Percentiles rank a stretch among this genome's conserved stretches.
These are phyloP conservation scores for Thomomys bottae DNA, from an alignment of 2,113 vertebrate genomes.

Conservation along the genomic window DNA sequence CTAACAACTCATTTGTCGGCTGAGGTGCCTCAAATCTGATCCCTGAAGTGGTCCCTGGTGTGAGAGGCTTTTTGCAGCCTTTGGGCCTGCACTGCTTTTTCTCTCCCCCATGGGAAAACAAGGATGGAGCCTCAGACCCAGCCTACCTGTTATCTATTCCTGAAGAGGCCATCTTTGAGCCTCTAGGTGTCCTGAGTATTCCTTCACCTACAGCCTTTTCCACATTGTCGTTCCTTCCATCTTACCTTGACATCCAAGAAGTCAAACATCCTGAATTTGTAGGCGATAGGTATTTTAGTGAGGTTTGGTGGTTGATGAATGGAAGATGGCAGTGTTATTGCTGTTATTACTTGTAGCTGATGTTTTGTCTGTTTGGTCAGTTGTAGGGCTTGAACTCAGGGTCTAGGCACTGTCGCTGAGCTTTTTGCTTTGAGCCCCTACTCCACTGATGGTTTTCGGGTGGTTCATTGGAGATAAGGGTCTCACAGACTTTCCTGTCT, in stretches of 20 bases:
- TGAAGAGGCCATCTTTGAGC: background rate
- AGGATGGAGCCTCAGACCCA: background rate
- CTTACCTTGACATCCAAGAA: no score
- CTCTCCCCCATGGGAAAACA: background rate
- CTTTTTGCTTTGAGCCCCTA: no score
- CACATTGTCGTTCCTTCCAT: background rate
- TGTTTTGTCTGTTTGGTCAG: background rate
- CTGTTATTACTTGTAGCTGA: background rate
- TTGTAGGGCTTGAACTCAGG: background rate
- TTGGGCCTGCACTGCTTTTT: background rate
- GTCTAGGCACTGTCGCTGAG: no score
- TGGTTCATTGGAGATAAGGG: no score
- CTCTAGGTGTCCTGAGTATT: background rate
- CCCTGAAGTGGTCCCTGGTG: rapidly evolving
- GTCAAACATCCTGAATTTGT: background rate
- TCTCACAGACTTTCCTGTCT: no score
- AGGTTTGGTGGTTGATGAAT: background rate
- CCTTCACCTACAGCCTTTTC: background rate
- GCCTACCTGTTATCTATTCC: background rate
- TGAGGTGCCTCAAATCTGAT: rapidly evolving
- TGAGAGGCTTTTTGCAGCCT: background rate
- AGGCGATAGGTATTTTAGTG: background rate
- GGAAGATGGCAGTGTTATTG: background rate
- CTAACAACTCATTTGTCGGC: background rate
- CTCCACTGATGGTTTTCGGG: no score